phyloP scores from a whole-genome alignment of 2,113 vertebrate genomes.

The Ammospiza caudacuta region DNA sequence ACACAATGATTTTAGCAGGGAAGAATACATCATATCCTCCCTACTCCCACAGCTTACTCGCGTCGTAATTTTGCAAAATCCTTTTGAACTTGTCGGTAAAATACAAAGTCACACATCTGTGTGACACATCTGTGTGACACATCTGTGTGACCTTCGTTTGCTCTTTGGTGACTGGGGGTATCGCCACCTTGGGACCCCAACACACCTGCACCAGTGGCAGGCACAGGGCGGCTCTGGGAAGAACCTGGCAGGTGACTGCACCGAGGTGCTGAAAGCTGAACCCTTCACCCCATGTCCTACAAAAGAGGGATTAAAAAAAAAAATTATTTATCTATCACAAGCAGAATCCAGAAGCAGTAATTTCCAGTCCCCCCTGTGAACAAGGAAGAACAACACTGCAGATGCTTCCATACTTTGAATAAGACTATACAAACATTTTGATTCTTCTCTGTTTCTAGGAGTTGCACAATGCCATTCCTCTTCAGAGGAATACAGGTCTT shows the following conservation, averaged over 20 bases:
- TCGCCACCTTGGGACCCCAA: not conserved
- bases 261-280: rapidly evolving
- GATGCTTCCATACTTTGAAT: not conserved
- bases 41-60: slow-evolving; percentile 10
- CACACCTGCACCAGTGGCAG: not conserved
- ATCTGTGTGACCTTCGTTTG: not conserved
- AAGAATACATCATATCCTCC: not conserved
- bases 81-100: slow-evolving; percentile 1
- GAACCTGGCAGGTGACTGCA: not conserved
- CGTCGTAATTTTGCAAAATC: not conserved
- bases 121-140: not conserved
- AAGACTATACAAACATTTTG: not conserved
- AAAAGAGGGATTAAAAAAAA: not conserved
- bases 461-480: not conserved
- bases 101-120: not conserved
- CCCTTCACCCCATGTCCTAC: not conserved
- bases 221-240: not conserved
- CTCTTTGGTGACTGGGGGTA: not conserved
- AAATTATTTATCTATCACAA: not conserved
- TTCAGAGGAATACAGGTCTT: slow-evolving; percentile 21
- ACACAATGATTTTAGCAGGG: slow-evolving; percentile 12
- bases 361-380: not conserved
- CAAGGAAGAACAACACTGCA: not conserved
- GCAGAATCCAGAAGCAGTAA: not conserved
- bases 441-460: not conserved